Base-by-base conservation (phyloP, 2,797 vertebrate genomes). In the Euthynnus affinis region DNA sequence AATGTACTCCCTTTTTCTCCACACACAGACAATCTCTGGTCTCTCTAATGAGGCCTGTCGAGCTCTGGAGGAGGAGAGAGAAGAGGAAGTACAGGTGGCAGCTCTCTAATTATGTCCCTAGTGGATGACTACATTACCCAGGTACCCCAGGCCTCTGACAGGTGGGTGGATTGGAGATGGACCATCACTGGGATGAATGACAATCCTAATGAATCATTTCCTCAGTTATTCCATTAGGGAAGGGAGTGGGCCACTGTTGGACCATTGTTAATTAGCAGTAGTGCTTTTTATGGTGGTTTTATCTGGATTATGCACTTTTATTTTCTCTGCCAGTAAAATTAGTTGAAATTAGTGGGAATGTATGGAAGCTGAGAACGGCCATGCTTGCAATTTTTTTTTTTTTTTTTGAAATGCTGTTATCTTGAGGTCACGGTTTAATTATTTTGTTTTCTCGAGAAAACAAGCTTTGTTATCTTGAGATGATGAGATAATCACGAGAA, bases 71-170 rank as follows among this genome's bases (percentile, higher is more conserved):
- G 87, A 82, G 81, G 65, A 90, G 56, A 85, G 68, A 78, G 66
- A 58, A 81, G 76, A 84, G 62, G 77, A 85, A 88, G 64, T 90
- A 85, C 90, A 93, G 90, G 90, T 92, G 91, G 88, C 87, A 92
- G 78, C 71, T 81, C 76, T 85, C 83, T 94, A 94, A 94, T 94
- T 90, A 93, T 84, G 82, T 94, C 94, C 92, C 93, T 13, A 74
- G 89, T 88, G 92, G 81, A 89, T 79, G 87, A 93, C 93, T 94
- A 93, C 93, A 92, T 94, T 93, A 92, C 92, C 91, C 92, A 93
- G 90, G 86, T 91, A 91, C 85, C 89, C 87, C 82, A 67, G 83
- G 81, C 77, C 70, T 80, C 80, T 83, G 86, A 87, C 86, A 92
- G 83, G 81, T 86, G 86, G 78, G 72, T 77, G 71, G 52, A 83